These are phyloP conservation scores for Camponotus fellah DNA, from an alignment of 2,888 invertebrate species.

Conservation along the genomic window DNA sequence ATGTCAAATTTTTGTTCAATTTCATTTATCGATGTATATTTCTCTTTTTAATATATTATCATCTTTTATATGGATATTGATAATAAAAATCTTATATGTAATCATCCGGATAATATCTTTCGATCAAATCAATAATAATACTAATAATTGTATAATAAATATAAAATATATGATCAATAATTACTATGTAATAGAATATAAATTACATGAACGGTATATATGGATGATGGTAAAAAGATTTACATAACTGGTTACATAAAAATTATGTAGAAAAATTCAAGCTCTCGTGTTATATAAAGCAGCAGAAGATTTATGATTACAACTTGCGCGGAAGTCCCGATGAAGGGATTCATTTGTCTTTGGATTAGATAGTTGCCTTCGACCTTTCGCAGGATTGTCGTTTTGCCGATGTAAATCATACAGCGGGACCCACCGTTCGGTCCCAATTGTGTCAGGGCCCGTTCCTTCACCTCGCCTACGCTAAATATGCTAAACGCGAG, in stretches of 20 bases:
- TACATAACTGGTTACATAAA: conserved; percentile 35
- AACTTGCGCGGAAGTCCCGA: not conserved
- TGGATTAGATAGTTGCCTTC: not conserved
- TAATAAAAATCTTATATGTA: not conserved
- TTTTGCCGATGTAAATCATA: conserved; percentile 14
- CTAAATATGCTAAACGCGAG: conserved; percentile 43
- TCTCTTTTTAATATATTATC: not conserved
- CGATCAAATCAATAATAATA: not conserved
- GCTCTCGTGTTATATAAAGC: conserved; percentile 15
- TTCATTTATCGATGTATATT: not conserved
- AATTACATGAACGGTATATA: not conserved
- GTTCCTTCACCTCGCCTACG: conserved; percentile 58
- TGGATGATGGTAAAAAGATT: not conserved
- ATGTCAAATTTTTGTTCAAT: not conserved
- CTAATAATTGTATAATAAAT: not conserved
- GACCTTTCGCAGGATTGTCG: conserved; percentile 23
- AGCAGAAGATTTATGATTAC: conserved; percentile 25
- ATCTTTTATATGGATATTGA: not conserved
- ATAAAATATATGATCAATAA: conserved; percentile 3
- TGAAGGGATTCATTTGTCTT: conserved; percentile 16
- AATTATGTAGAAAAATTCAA: conserved; percentile 16
- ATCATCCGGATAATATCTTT: not conserved
- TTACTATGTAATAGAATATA: conserved; percentile 10
- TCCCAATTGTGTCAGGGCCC: conserved; percentile 45
- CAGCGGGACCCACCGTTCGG: not conserved